Conservation (phyloP, 2,888 invertebrate species). For the Dascillus cervinus region DNA sequence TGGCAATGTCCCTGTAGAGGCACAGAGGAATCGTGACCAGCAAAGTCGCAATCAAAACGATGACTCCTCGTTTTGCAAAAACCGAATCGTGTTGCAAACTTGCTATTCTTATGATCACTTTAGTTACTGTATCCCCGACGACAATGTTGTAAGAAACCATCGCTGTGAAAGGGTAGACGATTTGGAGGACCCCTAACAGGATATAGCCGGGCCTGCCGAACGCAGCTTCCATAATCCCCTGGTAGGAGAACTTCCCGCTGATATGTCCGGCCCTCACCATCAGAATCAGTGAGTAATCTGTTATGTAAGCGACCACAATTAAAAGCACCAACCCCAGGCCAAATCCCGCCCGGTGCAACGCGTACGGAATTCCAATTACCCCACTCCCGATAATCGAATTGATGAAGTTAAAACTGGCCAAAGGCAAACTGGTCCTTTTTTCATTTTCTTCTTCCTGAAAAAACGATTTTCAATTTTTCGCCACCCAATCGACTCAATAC, state of each 20-base stretch:
- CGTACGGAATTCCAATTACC: constrained; percentile 79
- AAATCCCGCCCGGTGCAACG: constrained; percentile 71
- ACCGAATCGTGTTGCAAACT: constrained; percentile 48
- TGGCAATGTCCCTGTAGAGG: constrained; percentile 66
- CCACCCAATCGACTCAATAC: constrained; percentile 37
- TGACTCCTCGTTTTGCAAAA: constrained; percentile 56
- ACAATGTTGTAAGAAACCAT: constrained; percentile 86
- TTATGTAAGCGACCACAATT: constrained; percentile 63
- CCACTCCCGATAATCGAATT: constrained; percentile 84
- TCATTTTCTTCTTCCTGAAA: constrained; percentile 47
- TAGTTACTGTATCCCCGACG: constrained; percentile 78
- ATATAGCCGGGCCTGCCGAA: constrained; percentile 73
- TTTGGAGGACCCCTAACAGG: constrained; percentile 66
- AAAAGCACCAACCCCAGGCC: constrained; percentile 66
- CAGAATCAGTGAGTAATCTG: constrained; percentile 74
- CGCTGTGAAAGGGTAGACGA: constrained; percentile 77
- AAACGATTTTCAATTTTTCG: neutral
- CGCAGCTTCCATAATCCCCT: constrained; percentile 69
- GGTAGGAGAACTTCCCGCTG: constrained; percentile 71
- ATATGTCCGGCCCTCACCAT: constrained; percentile 70
- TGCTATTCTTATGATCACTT: constrained; percentile 66
- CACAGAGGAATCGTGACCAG: constrained; percentile 72
- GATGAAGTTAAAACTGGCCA: constrained; percentile 80
- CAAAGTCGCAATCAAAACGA: constrained; percentile 65
- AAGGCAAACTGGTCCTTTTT: constrained; percentile 59